A percentile compares a stretch with the other conserved stretches of the same genome.
phyloP scores from a whole-genome alignment of 37 sponge, comb jelly and placozoan genomes.

The Halisarca cf. caerulea region DNA sequence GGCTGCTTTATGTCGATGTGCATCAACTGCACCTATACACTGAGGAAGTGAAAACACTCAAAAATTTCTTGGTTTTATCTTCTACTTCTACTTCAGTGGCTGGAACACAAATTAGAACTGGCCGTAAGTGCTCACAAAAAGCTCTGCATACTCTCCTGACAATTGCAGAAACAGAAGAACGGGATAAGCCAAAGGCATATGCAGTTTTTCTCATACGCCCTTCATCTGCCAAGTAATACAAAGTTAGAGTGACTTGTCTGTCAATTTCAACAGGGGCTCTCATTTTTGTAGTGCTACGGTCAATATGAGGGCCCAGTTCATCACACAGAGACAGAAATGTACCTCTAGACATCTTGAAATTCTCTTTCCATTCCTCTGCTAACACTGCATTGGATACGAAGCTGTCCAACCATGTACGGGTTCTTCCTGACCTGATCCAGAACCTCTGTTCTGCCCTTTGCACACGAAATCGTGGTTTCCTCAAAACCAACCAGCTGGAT shows the following conservation, averaged over 20 bases:
- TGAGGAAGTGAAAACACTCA: conserved; percentile 9
- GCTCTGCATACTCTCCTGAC: conserved; percentile 22
- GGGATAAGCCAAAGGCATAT: conserved; percentile 40
- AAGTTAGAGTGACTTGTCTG: conserved; percentile 37
- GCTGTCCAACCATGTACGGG: not conserved
- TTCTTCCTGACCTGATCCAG: conserved; percentile 4
- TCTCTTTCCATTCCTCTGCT: conserved; percentile 21
- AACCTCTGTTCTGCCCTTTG: not conserved
- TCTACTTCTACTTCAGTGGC: conserved; percentile 15
- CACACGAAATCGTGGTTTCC: not conserved
- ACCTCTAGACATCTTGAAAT: conserved; percentile 4
- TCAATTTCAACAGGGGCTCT: conserved; percentile 26
- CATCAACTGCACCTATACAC: conserved; percentile 17
- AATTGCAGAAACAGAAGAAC: not conserved
- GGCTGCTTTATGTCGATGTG: conserved; percentile 21
- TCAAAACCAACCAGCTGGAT: no score
- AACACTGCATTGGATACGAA: not conserved
- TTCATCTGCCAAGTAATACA: conserved; percentile 49
- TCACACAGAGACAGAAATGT: not conserved
- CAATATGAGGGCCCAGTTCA: conserved; percentile 13
- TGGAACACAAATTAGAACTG: not conserved
- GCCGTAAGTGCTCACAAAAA: conserved; percentile 8
- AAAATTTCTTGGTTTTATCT: not conserved
- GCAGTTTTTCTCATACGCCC: conserved; percentile 37
- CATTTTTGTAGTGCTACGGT: not conserved